A percentile compares a stretch with the other conserved stretches of the same genome.
These are phyloP conservation scores for Hydrotaea diabolus DNA, from an alignment of 2,888 invertebrate species.

Conservation along the genomic window DNA sequence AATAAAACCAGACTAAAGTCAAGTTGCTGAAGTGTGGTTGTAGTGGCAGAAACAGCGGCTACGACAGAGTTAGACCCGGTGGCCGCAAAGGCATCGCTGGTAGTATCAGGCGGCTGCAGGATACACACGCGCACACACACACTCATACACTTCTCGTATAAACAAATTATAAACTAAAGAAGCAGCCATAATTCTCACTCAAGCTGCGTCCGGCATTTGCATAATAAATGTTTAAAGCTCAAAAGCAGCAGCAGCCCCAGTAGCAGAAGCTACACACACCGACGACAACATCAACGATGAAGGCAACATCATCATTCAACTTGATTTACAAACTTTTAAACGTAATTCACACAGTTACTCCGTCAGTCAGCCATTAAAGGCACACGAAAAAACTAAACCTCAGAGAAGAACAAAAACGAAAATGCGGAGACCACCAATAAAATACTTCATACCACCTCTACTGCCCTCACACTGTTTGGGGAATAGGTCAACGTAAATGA, in stretches of 20 bases:
- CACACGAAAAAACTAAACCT: background rate
- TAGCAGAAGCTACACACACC: background rate
- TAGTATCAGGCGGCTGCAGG: background rate
- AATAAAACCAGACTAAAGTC: background rate
- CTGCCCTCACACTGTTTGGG: background rate
- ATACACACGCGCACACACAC: no score
- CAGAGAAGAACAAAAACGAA: background rate
- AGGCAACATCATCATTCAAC: slow-evolving; percentile 57
- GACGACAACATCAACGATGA: slow-evolving; percentile 19
- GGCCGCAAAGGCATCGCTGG: background rate
- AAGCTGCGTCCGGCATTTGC: slow-evolving; percentile 65
- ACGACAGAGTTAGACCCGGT: background rate
- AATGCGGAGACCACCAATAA: background rate
- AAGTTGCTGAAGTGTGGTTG: background rate
- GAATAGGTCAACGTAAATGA: slow-evolving; percentile 26
- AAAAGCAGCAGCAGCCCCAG: slow-evolving; percentile 3
- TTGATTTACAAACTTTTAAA: slow-evolving; percentile 67
- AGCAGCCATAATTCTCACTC: slow-evolving; percentile 62
- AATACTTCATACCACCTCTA: background rate
- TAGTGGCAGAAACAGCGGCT: background rate
- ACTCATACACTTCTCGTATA: slow-evolving; percentile 18
- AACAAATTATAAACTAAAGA: slow-evolving; percentile 58
- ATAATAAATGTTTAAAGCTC: slow-evolving; percentile 58
- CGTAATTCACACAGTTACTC: slow-evolving; percentile 59
- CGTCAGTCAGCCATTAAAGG: slow-evolving; percentile 48